Percentiles rank a stretch among this genome's conserved stretches.
These are phyloP conservation scores for Orientallactaga sibirica DNA, from an alignment of 2,797 vertebrate genomes.

Conservation along the genomic window DNA sequence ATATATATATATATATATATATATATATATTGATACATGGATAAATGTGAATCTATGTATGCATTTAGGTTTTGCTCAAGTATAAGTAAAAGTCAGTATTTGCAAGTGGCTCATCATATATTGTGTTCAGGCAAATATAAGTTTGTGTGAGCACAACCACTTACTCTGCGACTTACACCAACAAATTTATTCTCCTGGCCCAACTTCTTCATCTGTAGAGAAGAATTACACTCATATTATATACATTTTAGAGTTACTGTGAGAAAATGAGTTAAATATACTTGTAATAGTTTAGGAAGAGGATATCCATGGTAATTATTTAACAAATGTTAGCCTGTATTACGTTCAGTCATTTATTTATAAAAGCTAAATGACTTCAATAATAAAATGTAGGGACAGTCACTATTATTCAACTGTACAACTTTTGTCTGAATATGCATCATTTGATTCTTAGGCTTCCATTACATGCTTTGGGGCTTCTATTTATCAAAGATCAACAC, in stretches of 20 bases:
- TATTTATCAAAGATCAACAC: not conserved
- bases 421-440: not conserved
- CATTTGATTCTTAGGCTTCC: not conserved
- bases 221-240: not conserved
- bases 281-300: not conserved
- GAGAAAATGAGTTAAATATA: not conserved
- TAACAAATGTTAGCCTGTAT: not conserved
- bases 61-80: not conserved
- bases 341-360: not conserved
- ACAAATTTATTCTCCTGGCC: not conserved
- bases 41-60: too few relatives aligned
- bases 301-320: not conserved
- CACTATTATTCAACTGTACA: not conserved
- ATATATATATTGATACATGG: too few relatives aligned
- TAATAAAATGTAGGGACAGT: not conserved
- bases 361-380: conserved; percentile 4
- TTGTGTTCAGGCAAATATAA: not conserved
- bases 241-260: not conserved
- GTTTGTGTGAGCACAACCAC: not conserved
- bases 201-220: not conserved
- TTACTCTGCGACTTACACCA: not conserved
- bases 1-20: too few relatives aligned
- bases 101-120: not conserved
- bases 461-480: not conserved
- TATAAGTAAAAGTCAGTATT: not conserved